phyloP scores from a whole-genome alignment of 2,797 vertebrate species.

The Fratercula arctica region DNA sequence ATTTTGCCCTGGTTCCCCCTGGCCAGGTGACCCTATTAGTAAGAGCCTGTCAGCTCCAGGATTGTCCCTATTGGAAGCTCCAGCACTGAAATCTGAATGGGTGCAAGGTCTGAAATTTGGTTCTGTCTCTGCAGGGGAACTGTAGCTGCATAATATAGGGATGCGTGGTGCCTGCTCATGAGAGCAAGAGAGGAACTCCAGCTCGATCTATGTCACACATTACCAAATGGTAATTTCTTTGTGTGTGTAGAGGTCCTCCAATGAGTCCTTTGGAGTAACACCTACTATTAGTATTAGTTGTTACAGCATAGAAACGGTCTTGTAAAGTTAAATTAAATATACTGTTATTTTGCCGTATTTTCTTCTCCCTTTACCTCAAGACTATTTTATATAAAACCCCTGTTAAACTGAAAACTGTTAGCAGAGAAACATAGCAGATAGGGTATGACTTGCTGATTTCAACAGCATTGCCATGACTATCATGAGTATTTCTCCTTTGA shows the following conservation, averaged over 20 bases:
- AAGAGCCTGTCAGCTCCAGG: neutral
- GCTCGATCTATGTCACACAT: rapidly evolving
- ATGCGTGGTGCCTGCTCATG: rapidly evolving
- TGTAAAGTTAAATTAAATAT: neutral
- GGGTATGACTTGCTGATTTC: neutral
- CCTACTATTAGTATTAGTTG: neutral
- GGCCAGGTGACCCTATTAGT: too few species aligned
- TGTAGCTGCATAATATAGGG: neutral
- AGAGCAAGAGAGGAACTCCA: neutral
- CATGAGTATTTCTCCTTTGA: neutral
- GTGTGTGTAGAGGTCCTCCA: neutral
- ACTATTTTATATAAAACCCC: neutral
- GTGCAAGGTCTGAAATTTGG: neutral
- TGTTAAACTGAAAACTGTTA: neutral
- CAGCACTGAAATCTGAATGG: neutral
- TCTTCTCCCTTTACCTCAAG: neutral
- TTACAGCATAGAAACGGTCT: neutral
- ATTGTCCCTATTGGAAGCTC: neutral
- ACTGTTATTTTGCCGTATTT: neutral
- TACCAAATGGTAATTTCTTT: neutral
- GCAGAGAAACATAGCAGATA: neutral
- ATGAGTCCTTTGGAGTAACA: neutral
- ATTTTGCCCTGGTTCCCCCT: neutral
- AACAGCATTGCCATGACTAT: neutral
- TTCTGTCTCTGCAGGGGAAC: neutral